Conservation (phyloP, 2,888 invertebrate genomes). For the Hetaerina titia region DNA sequence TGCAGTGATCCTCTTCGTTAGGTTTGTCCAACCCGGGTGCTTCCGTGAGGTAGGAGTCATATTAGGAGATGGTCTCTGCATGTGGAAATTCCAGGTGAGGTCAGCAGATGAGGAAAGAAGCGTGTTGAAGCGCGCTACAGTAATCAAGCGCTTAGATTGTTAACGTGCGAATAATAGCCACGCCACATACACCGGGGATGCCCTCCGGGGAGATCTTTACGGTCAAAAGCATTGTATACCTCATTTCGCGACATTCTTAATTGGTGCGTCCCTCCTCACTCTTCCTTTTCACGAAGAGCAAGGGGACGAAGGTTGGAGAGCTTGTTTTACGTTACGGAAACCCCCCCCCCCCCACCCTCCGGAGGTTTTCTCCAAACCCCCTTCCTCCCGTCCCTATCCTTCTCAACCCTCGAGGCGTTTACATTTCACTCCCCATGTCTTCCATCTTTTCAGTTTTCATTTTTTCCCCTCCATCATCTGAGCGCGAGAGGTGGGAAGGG, state of each 20-base stretch:
- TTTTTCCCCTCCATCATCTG: neutral
- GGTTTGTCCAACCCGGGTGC: too few species aligned
- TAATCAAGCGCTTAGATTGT: too few species aligned
- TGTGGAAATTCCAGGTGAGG: too few species aligned
- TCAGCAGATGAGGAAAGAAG: too few species aligned
- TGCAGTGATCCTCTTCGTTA: too few species aligned
- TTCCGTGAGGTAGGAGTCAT: too few species aligned
- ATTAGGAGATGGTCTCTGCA: too few species aligned
- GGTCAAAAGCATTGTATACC: neutral
- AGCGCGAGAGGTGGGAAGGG: neutral
- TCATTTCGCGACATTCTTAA: slow-evolving; percentile 4
- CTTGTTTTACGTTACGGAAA: neutral
- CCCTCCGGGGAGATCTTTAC: neutral
- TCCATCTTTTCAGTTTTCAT: neutral
- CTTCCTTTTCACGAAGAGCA: too few species aligned
- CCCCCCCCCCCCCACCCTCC: neutral
- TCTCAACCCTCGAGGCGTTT: neutral
- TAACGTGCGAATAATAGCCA: neutral
- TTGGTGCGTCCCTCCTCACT: neutral
- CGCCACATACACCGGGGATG: neutral
- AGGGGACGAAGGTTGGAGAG: neutral
- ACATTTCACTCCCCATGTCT: neutral
- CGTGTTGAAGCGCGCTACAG: too few species aligned
- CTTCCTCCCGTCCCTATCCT: too few species aligned
- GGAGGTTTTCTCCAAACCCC: neutral